Conservation (phyloP, 2,888 invertebrate species). For the Drosophila formosana region DNA sequence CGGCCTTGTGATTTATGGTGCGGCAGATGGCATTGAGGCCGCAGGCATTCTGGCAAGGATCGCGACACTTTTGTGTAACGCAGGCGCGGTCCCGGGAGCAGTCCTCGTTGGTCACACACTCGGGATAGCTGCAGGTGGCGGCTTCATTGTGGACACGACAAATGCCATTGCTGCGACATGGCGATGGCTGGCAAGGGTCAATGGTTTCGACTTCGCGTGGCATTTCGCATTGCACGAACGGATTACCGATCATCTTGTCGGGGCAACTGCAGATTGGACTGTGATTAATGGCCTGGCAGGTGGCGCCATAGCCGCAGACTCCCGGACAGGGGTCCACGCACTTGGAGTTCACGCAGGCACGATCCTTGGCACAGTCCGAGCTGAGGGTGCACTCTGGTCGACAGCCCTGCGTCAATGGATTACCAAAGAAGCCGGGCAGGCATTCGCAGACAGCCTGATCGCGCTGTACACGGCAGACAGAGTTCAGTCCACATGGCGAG, state of each 20-base stretch:
- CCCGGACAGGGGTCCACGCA: constrained; percentile 93
- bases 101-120: constrained; percentile 95
- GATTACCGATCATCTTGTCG: constrained; percentile 90
- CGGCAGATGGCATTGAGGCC: constrained; percentile 93
- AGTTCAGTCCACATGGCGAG: constrained; percentile 92
- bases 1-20: constrained; percentile 91
- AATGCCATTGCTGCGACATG: constrained; percentile 93
- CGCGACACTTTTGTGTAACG: constrained; percentile 92
- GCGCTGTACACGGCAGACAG: constrained; percentile 88
- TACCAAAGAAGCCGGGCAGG: constrained; percentile 90
- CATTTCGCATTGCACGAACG: constrained; percentile 89
- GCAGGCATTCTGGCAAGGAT: constrained; percentile 93
- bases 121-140: constrained; percentile 92
- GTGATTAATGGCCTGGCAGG: constrained; percentile 93
- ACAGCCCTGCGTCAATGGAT: constrained; percentile 89
- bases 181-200: constrained; percentile 94
- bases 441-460: constrained; percentile 90
- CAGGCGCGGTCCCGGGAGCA: constrained; percentile 93
- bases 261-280: constrained; percentile 94
- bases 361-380: constrained; percentile 91
- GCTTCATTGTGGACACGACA: constrained; percentile 90
- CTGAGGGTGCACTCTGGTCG: constrained; percentile 93
- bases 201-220: constrained; percentile 83
- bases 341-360: constrained; percentile 91
- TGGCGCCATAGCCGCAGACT: constrained; percentile 91